Base-by-base conservation (phyloP, 1,140 invertebrate species). In the Hycleus cichorii region DNA sequence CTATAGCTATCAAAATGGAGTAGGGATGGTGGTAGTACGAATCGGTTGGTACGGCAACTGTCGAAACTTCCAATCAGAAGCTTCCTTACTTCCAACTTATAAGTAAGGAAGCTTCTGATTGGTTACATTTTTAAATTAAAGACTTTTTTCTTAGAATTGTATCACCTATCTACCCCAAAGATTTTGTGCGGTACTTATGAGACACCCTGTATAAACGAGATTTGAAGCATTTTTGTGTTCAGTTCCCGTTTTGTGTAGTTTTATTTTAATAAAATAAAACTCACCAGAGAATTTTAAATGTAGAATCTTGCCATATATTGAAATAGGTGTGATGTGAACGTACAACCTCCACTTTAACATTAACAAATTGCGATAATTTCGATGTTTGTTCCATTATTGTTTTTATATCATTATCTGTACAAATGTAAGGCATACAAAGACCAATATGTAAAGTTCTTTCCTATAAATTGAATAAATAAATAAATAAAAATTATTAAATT, bases 241-340 rank as follows among this genome's bases (percentile, higher is more conserved):
- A 7, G 1, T 5, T 32, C 32, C 32, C 32, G 32, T 32, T 32
- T 32, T 32, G 4, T 32, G 51, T 26, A 40, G 32, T 40, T 32
- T 51, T 38, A 42, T 11, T 42, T 7, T 7, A 7, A 7, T 42
- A 5, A 42, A n/a, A 7, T 42, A 42, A 4, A 11, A 42, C 40
- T 84, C 74, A 91, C 88, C 84, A 74, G 39, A 91, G 67, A 43
- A 83, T 78, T 72, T 81, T 83, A 73, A 90, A 90, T 2, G 86
- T 83, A 2, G 77, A 77, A 68, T 91, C 89, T 7, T 76, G 60
- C 59, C 78, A 81, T 64, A 88, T 81, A 49, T 82, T 74, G 64
- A 87, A 91, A 51, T 74, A 72, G 57, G 81, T 77, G 57, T 84
- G 81, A 49, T 84, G 86, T 39, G 85, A 83, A 42, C 86, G 81